Base-by-base conservation (phyloP, 2,888 invertebrate species). In the Zele albiditarsus region DNA sequence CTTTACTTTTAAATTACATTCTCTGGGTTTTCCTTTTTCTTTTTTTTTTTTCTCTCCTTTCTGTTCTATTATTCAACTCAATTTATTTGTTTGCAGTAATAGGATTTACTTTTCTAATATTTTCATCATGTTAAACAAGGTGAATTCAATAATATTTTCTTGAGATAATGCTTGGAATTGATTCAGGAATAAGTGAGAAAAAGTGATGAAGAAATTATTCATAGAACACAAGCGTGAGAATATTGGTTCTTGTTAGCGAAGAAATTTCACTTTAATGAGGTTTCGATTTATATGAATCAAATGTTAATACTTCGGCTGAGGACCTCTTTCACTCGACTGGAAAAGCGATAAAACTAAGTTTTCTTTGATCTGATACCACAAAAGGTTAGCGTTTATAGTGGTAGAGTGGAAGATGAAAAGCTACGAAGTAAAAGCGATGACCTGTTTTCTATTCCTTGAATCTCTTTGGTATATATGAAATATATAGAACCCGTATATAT, bases 1-100 rank as follows among this genome's bases (percentile, higher is more conserved):
- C 31, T 69, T 69, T 69, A 57, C 57, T 69, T 31, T 31, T 31
- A 57, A 69, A 69, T 69, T 69, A 69, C 31, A 31, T 69, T 31
- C 14, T 23, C 57, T 33, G 33, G 3, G 14, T 31, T 69, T 28
- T 31, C 42, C 27, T 2, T 46, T 25, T 28, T n/a, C 12, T 28
- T 20, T 57, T 25, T 63, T 28, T 46, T 27, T 62, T 28, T 12
- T 62, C 25, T 60, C 25, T 62, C 27, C 14, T 1, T 62, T 53
- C 20, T 6, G 4, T 53, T 20, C 20, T 53, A 53, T 53, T 53
- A 53, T 53, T 20, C 53, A 53, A 53, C n/a, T 20, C 20, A 53
- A 53, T 53, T 53, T 53, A 53, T 63, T 20, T 63, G 3, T 33
- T 63, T 20, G 20, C 38, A 33, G 33, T 60, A 60, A 60, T 60